These are phyloP conservation scores for Propithecus deckenii DNA, from an alignment of 2,797 vertebrate genomes.

Conservation along the genomic window DNA sequence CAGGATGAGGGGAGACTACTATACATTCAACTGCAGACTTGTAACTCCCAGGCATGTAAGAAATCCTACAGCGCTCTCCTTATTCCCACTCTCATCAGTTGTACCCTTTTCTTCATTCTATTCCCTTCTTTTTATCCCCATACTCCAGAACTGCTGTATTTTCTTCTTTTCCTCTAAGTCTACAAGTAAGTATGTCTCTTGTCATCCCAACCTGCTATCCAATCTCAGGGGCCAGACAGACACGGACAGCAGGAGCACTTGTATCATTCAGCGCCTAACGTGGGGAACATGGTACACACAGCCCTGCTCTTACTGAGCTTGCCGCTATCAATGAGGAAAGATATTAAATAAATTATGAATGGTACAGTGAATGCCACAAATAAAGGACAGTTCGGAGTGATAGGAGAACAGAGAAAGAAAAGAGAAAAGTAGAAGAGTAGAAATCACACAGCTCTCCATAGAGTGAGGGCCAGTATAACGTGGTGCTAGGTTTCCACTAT, in stretches of 20 bases:
- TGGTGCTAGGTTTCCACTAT: background rate
- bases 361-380: background rate
- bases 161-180: background rate
- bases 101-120: background rate
- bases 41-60: background rate
- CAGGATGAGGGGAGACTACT: background rate
- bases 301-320: background rate
- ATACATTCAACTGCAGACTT: background rate
- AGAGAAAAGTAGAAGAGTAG: background rate
- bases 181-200: background rate
- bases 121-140: background rate
- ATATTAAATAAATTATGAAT: background rate
- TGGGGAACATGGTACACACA: background rate
- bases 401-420: background rate
- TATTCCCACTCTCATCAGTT: background rate
- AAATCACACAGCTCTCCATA: background rate
- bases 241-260: background rate
- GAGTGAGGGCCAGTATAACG: background rate
- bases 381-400: background rate
- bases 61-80: background rate
- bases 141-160: background rate
- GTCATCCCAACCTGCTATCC: background rate
- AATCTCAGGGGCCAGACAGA: background rate
- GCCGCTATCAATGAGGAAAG: background rate
- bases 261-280: background rate